These are phyloP conservation scores for Bos indicus DNA, from an alignment of 2,113 vertebrate species.

Conservation along the genomic window DNA sequence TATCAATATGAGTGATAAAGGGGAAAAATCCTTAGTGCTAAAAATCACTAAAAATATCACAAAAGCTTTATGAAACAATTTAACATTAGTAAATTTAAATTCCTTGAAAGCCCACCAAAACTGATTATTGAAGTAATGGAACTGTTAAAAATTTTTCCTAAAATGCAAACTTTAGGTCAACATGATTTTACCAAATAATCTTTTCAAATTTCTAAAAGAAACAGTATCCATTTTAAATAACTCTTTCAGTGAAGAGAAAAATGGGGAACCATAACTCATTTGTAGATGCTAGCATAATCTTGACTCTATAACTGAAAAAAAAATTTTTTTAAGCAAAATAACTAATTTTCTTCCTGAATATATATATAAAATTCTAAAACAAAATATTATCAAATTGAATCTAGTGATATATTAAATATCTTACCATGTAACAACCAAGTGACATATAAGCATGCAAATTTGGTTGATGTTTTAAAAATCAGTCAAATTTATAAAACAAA, in stretches of 20 bases:
- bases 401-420: neutral
- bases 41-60: neutral
- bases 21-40: neutral
- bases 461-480: neutral
- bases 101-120: neutral
- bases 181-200: neutral
- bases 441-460: neutral
- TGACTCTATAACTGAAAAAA: neutral
- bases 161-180: neutral
- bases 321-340: neutral
- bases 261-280: neutral
- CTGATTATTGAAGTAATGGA: neutral
- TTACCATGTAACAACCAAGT: neutral
- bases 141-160: neutral
- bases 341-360: neutral
- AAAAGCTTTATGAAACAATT: neutral
- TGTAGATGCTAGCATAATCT: neutral
- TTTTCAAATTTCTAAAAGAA: neutral
- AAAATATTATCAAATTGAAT: neutral
- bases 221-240: neutral
- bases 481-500: neutral
- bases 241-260: neutral
- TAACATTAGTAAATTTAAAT: neutral
- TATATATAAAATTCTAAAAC: neutral
- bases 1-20: neutral